Evolutionary conservation across 2,113 vertebrate species (phyloP), one percentile per base, ranked within the genome.

Genomic region (Ploceus nigricollis): DNA sequence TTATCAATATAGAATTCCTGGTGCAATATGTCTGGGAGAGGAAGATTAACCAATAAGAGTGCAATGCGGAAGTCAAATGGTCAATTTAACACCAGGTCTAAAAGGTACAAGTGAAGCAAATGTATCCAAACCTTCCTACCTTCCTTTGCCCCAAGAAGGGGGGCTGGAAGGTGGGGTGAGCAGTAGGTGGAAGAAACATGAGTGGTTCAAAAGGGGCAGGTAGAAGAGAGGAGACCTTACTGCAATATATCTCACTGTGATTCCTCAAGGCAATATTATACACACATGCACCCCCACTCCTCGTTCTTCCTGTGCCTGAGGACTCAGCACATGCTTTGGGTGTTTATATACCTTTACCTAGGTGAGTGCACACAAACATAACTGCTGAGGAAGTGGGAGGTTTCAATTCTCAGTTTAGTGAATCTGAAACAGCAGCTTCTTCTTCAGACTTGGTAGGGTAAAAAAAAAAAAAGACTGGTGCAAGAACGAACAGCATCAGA

Each of bases 371-470:
- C 75, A 73, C n/a, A 82, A 65, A 77, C 1, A 4, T 72, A 61
- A 81, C 82, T 92, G 88, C 75, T 84, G 73, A 23, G 6, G 76
- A 94, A 94, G 60, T 66, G 18, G 48, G 42, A 73, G 66, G 82
- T 96, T 95, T 93, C 94, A 92, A 23, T 90, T 93, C 85, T 83
- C 25, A 31, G 25, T 60, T 76, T 66, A 69, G 48, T 23, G 64
- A 94, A 77, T 35, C 48, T 72, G 88, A 94, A 94, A 86, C 58
- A 79, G 58, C 80, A 91, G 54, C 42, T 92, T 79, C 40, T 94
- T 56, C 88, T 89, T 51, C 88, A 86, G n/a, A 80, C 24, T 69
- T 44, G 12, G 28, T 30, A 65, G 22, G 35, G 83, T 47, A 45
- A 90, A 93, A 86, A 71, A 64, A 69, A 9, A 77, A 42, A 66